Conservation (phyloP, 2,888 invertebrate species). For the Pollenia angustigena region DNA sequence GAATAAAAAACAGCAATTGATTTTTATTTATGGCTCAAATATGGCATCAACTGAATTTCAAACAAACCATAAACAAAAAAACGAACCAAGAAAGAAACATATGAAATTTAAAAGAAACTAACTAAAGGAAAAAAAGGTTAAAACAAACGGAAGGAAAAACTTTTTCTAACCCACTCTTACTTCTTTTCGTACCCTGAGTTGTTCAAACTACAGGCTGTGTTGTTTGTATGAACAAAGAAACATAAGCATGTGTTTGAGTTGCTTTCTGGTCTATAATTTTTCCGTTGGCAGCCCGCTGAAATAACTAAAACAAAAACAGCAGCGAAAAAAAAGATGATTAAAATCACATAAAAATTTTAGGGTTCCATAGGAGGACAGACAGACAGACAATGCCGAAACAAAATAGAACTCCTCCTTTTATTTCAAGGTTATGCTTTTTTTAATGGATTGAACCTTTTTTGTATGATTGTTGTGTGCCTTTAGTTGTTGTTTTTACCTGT, state of each 20-base stretch:
- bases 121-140: constrained; percentile 10
- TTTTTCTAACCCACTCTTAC: constrained; percentile 6
- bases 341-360: constrained; percentile 67
- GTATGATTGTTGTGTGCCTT: not conserved
- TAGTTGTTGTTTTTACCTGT: constrained; percentile 52
- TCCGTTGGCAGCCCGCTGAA: constrained; percentile 8
- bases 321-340: constrained; percentile 57
- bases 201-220: not conserved
- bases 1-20: constrained; percentile 60
- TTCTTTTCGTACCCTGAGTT: not conserved
- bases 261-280: not conserved
- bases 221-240: constrained; percentile 29
- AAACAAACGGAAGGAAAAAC: constrained; percentile 40
- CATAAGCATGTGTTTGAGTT: constrained; percentile 63
- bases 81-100: constrained; percentile 1
- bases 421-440: constrained; percentile 57
- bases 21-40: constrained; percentile 67
- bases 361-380: constrained; percentile 33
- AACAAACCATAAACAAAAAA: constrained; percentile 10
- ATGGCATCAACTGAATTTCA: constrained; percentile 52
- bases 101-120: constrained; percentile 25
- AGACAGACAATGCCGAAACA: not conserved
- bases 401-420: constrained; percentile 56
- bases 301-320: constrained; percentile 23
- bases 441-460: constrained; percentile 33